These are phyloP conservation scores for Phyllostomus discolor DNA, from an alignment of 2,113 vertebrate species.

Conservation along the genomic window DNA sequence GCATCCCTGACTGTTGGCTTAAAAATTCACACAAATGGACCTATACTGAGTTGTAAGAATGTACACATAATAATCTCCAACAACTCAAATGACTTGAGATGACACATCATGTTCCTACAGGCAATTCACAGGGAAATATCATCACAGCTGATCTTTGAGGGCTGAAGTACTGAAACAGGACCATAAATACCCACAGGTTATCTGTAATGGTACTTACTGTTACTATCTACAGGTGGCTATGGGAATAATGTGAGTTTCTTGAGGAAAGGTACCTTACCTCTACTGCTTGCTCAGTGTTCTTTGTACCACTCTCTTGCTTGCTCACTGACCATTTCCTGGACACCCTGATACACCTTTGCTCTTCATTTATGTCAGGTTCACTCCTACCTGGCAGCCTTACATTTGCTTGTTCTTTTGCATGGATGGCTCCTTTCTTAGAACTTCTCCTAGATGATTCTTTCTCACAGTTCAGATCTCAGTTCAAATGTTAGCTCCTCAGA, in stretches of 20 bases:
- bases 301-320: accelerated
- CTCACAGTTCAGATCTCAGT: not conserved
- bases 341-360: not conserved
- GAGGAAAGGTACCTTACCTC: not conserved
- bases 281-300: not conserved
- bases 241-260: not conserved
- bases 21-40: not conserved
- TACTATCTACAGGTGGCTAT: not conserved
- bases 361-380: not conserved
- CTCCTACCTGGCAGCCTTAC: not conserved
- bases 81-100: not conserved
- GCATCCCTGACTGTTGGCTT: not conserved
- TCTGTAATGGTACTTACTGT: not conserved
- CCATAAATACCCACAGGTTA: not conserved
- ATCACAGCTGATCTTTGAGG: not conserved
- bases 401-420: not conserved
- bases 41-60: not conserved
- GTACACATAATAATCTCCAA: not conserved
- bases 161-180: not conserved
- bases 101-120: not conserved
- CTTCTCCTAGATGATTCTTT: not conserved
- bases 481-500: not conserved
- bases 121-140: not conserved
- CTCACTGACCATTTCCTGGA: not conserved
- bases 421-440: not conserved